Evolutionary conservation across 2,113 vertebrate genomes (phyloP).

Genomic region (Poecile atricapillus): DNA sequence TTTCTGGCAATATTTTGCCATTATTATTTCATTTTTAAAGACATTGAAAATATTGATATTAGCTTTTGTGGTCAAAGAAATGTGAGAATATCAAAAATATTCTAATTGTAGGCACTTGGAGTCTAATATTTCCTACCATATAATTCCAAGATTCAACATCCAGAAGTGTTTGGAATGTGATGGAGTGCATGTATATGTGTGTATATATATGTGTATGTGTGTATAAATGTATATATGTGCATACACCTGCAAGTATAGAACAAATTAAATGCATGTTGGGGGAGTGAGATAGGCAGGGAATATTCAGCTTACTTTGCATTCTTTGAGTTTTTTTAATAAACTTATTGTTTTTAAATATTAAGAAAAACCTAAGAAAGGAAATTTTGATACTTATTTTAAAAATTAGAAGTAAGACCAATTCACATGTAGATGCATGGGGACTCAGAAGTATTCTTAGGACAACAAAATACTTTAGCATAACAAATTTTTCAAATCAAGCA

Average conservation of each 20-base stretch:
- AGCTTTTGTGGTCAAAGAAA: not conserved
- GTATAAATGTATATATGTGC: not conserved
- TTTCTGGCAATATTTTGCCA: not conserved
- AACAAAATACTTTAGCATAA: not conserved
- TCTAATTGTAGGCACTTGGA: not conserved
- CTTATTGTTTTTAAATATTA: not conserved
- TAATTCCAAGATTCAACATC: not conserved
- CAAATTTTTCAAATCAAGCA: not conserved
- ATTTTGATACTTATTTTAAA: not conserved
- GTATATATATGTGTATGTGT: not conserved
- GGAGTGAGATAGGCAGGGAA: not conserved
- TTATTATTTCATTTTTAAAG: not conserved
- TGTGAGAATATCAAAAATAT: not conserved
- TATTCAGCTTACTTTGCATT: not conserved
- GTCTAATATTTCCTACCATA: not conserved
- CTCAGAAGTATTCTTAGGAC: not conserved
- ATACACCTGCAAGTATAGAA: not conserved
- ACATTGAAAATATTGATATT: not conserved
- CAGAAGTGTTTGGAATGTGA: not conserved
- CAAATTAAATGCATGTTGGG: not conserved
- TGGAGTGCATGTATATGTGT: accelerated
- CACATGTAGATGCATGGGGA: not conserved
- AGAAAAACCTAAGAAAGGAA: not conserved
- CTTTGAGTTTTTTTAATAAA: not conserved
- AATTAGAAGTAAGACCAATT: not conserved